Conservation (phyloP, 1,140 invertebrate species). For the Drosophila jambulina region DNA sequence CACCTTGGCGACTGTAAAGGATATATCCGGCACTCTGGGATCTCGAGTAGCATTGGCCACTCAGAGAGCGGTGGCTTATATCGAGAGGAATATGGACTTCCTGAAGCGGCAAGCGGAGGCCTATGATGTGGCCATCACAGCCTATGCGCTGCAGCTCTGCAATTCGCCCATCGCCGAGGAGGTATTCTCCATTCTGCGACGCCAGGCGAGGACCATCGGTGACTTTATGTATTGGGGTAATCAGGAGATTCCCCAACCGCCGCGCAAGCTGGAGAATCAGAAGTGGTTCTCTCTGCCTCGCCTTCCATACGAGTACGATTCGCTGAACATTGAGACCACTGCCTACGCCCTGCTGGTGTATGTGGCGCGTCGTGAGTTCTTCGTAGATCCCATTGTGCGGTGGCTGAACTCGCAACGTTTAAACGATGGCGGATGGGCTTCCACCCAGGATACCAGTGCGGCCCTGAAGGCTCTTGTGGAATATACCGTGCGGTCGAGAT, state of each 20-base stretch:
- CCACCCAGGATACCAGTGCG: constrained; percentile 94
- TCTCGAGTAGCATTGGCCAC: constrained; percentile 90
- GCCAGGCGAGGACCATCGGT: constrained; percentile 88
- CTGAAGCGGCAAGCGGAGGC: constrained; percentile 90
- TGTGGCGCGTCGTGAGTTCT: constrained; percentile 92
- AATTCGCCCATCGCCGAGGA: constrained; percentile 92
- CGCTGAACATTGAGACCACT: constrained; percentile 96
- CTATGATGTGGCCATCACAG: constrained; percentile 94
- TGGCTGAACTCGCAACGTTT: constrained; percentile 97
- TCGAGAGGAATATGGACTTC: constrained; percentile 93
- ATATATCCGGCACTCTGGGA: constrained; percentile 91
- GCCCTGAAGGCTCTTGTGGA: constrained; percentile 96
- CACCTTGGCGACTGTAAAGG: constrained; percentile 92
- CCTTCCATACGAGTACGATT: constrained; percentile 94
- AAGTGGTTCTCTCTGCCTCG: constrained; percentile 95
- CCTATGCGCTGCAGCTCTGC: constrained; percentile 93
- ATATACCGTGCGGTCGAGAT: constrained; percentile 93
- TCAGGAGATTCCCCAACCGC: constrained; percentile 90
- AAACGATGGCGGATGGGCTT: constrained; percentile 97
- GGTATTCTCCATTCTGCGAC: constrained; percentile 91
- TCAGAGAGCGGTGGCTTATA: constrained; percentile 90
- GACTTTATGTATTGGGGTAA: constrained; percentile 95
- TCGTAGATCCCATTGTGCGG: constrained; percentile 93
- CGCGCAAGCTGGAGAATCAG: constrained; percentile 94
- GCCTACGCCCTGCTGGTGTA: constrained; percentile 96